Conservation (phyloP, 2,113 vertebrate genomes). For the Sceloporus tristichus region DNA sequence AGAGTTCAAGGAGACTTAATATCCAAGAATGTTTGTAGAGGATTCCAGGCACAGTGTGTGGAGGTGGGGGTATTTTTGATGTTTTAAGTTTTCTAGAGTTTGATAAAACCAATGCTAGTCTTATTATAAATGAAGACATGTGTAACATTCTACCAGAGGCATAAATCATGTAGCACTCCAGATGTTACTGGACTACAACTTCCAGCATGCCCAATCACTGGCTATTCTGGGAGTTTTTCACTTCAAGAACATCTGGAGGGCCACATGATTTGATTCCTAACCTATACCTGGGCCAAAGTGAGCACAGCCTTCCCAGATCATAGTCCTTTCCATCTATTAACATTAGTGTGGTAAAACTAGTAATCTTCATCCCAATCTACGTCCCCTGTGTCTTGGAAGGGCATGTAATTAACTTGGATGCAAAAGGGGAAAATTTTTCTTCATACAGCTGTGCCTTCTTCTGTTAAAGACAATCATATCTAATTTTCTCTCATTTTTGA, state of each 20-base stretch:
- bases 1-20: neutral
- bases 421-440: neutral
- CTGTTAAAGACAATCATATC: too few relatives aligned
- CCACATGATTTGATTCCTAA: too few relatives aligned
- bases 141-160: neutral
- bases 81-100: neutral
- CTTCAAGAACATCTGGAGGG: too few relatives aligned
- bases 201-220: too few relatives aligned
- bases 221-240: too few relatives aligned
- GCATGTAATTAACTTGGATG: neutral
- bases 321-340: neutral
- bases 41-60: neutral
- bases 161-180: too few relatives aligned
- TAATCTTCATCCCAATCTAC: neutral
- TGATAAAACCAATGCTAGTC: neutral
- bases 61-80: too few relatives aligned
- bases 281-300: neutral
- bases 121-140: neutral
- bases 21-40: neutral
- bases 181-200: too few relatives aligned
- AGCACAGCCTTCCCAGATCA: neutral
- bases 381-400: neutral
- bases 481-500: too few relatives aligned
- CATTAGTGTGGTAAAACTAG: neutral
- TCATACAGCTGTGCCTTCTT: neutral